Conservation (phyloP, 2,888 invertebrate genomes). For the Tenodera sinensis region DNA sequence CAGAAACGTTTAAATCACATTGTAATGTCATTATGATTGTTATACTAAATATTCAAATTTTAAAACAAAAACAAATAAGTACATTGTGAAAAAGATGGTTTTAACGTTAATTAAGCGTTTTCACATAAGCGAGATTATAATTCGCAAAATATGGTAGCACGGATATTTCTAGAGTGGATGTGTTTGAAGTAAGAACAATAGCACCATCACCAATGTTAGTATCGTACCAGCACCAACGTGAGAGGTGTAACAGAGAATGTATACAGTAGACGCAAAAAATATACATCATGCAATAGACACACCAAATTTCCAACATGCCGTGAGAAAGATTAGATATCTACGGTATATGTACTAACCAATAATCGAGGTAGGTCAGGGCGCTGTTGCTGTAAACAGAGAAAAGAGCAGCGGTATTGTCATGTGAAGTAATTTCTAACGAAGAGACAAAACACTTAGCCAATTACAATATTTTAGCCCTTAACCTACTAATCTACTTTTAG, state of each 20-base stretch:
- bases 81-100: no score
- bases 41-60: no score
- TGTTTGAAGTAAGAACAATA: no score
- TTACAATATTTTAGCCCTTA: not conserved
- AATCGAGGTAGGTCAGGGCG: slow-evolving; percentile 75
- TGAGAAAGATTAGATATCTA: slow-evolving; percentile 14
- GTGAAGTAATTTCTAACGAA: not conserved
- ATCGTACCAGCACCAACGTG: not conserved
- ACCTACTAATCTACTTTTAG: not conserved
- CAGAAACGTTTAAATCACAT: no score
- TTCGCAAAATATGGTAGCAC: no score
- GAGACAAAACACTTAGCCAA: not conserved
- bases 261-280: not conserved
- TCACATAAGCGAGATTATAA: no score
- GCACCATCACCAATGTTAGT: not conserved
- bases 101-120: no score
- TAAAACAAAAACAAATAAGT: no score
- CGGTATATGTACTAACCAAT: slow-evolving; percentile 43
- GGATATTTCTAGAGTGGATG: no score
- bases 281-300: slow-evolving; percentile 15
- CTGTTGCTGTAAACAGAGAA: slow-evolving; percentile 67
- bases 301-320: slow-evolving; percentile 7
- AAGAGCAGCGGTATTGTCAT: slow-evolving; percentile 20
- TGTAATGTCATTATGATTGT: no score
- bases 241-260: not conserved